Base-by-base conservation (phyloP, 2,888 invertebrate species). In the Erynnis tages region DNA sequence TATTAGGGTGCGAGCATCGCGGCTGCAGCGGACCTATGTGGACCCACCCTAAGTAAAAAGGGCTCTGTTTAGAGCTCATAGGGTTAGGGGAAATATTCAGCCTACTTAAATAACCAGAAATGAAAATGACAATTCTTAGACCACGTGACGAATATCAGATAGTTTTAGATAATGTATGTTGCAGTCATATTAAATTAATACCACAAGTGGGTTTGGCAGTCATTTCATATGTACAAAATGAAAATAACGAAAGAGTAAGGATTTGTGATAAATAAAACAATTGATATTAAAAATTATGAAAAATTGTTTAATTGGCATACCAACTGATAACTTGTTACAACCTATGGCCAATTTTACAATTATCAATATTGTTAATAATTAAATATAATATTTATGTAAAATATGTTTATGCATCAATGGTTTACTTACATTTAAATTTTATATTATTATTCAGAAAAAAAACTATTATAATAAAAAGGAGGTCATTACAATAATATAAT, bases 371-470 rank as follows among this genome's bases (percentile, higher is more conserved):
- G 86, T 88, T 88, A 88, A 83, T 85, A 80, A 85, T 89, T 87
- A 89, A 87, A 88, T 88, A 88, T 86, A 87, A 87, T 87, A 89
- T 86, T 85, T 87, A 86, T 86, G 87, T 88, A 88, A 87, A 87
- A 88, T 87, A 87, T 82, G 84, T 87, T 87, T 88, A 86, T 84
- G 86, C 82, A 84, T 85, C 80, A 84, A 84, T 85, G 79, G 86
- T 87, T 88, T 85, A 85, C 88, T 88, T 87, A 89, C 82, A 86
- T 83, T 88, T 82, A 81, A 84, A 75, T 85, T 87, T 88, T 83
- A 87, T 87, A 87, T 85, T 86, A 87, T 82, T 85, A 82, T 82
- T 85, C 82, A 79, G 80, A 79, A 77, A 79, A 74, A 49, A 81
- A 79, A 67, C 60, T 63, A 79, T 79, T 10, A 79, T 79, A 74